Percentiles rank a stretch among this genome's conserved stretches.
These are phyloP conservation scores for Helicoverpa assulta DNA, from an alignment of 2,888 invertebrate genomes.

Conservation along the genomic window DNA sequence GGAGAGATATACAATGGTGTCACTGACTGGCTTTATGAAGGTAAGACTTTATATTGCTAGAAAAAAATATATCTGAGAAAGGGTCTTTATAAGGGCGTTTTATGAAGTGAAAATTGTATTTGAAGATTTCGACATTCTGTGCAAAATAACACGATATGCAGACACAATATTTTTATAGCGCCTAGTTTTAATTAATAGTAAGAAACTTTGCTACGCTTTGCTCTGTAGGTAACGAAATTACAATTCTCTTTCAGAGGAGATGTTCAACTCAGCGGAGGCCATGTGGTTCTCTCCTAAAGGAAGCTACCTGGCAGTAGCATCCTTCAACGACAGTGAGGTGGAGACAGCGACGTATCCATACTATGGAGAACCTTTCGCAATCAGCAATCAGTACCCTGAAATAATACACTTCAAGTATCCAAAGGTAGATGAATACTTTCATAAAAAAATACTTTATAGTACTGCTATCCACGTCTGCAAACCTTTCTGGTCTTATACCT, in stretches of 20 bases:
- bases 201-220: too few species aligned
- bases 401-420: slow-evolving; percentile 93
- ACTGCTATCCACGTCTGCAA: too few species aligned
- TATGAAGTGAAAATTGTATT: too few species aligned
- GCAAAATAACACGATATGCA: too few species aligned
- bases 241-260: slow-evolving; percentile 92
- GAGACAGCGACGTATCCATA: slow-evolving; percentile 91
- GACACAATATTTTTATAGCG: too few species aligned
- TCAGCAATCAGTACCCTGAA: slow-evolving; percentile 92
- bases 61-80: background rate
- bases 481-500: background rate
- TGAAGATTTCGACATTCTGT: too few species aligned
- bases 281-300: slow-evolving; percentile 95
- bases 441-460: too few species aligned
- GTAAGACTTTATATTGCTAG: slow-evolving; percentile 77
- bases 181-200: too few species aligned
- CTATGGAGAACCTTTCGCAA: slow-evolving; percentile 91
- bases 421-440: slow-evolving; percentile 88
- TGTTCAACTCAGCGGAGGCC: slow-evolving; percentile 92
- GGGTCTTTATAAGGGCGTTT: too few species aligned
- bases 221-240: background rate
- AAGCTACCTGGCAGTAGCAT: slow-evolving; percentile 92
- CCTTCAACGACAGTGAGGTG: slow-evolving; percentile 93
- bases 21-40: slow-evolving; percentile 98
- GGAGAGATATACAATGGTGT: slow-evolving; percentile 94